Percentiles rank a stretch among this genome's conserved stretches.
Conservation (phyloP, 2,888 invertebrate genomes). For the Drosophila monieri region DNA sequence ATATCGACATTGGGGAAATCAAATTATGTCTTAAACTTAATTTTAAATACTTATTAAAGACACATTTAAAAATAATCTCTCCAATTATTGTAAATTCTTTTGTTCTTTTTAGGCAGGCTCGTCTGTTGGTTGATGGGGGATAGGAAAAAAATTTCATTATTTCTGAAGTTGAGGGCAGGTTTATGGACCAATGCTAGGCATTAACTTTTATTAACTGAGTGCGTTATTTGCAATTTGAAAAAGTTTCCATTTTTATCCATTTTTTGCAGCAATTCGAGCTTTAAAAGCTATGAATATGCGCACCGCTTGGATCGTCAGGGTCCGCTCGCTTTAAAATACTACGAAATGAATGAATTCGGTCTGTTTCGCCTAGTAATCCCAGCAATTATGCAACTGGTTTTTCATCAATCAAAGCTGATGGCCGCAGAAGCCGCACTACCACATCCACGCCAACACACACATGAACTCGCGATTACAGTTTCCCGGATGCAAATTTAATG, state of each 20-base stretch:
- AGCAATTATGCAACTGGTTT: constrained; percentile 62
- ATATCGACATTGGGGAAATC: not conserved
- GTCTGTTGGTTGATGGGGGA: constrained; percentile 19
- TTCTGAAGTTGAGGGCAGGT: constrained; percentile 74
- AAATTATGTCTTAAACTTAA: not conserved
- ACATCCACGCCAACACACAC: constrained; percentile 12
- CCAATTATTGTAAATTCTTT: too few species aligned
- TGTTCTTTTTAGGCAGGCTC: not conserved
- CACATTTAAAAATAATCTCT: not conserved
- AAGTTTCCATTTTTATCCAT: constrained; percentile 19
- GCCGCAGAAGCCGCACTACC: constrained; percentile 60
- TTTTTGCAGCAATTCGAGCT: constrained; percentile 3
- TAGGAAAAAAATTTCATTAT: constrained; percentile 69
- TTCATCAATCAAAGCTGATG: constrained; percentile 67
- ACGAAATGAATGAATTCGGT: constrained; percentile 6
- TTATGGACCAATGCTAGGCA: constrained; percentile 71
- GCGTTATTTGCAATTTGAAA: constrained; percentile 52
- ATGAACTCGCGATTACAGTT: constrained; percentile 22
- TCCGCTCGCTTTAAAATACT: constrained; percentile 27
- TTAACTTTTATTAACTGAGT: constrained; percentile 74
- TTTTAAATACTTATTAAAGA: not conserved
- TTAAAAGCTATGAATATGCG: constrained; percentile 19
- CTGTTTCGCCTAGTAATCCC: constrained; percentile 17
- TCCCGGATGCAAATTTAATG: constrained; percentile 60
- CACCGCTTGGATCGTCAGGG: constrained; percentile 3